Percentiles rank a stretch among this genome's conserved stretches.
Conservation (phyloP, 2,113 vertebrate species). For the Alouatta palliata region DNA sequence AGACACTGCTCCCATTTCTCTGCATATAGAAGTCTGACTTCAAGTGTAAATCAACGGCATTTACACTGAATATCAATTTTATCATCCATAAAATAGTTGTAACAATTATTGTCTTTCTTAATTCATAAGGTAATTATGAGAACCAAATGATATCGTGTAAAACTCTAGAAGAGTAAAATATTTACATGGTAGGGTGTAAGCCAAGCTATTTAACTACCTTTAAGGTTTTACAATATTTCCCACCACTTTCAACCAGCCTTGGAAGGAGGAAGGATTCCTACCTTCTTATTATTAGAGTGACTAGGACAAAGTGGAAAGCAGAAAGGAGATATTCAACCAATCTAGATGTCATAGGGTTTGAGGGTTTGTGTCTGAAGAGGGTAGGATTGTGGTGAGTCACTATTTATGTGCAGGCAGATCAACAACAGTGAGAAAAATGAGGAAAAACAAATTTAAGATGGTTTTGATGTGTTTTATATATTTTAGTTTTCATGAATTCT, state of each 20-base stretch:
- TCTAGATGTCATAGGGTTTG: neutral
- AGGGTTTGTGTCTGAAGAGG: neutral
- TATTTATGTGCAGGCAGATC: neutral
- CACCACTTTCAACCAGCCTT: neutral
- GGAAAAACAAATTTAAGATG: neutral
- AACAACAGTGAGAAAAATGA: neutral
- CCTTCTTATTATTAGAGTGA: neutral
- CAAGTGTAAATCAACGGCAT: neutral
- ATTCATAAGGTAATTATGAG: neutral
- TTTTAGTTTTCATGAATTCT: neutral
- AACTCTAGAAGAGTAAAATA: neutral
- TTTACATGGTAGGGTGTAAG: neutral
- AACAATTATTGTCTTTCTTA: neutral
- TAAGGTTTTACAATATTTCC: neutral
- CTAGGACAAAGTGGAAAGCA: neutral
- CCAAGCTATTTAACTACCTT: neutral
- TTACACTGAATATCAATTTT: neutral
- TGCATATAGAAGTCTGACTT: neutral
- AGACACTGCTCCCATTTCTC: neutral
- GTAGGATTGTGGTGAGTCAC: neutral
- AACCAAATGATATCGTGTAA: neutral
- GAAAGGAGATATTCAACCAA: neutral
- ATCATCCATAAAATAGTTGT: neutral
- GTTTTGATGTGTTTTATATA: neutral
- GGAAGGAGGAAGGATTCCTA: neutral